Conservation (phyloP, 2,113 vertebrate genomes). For the Nycticebus coucang region DNA sequence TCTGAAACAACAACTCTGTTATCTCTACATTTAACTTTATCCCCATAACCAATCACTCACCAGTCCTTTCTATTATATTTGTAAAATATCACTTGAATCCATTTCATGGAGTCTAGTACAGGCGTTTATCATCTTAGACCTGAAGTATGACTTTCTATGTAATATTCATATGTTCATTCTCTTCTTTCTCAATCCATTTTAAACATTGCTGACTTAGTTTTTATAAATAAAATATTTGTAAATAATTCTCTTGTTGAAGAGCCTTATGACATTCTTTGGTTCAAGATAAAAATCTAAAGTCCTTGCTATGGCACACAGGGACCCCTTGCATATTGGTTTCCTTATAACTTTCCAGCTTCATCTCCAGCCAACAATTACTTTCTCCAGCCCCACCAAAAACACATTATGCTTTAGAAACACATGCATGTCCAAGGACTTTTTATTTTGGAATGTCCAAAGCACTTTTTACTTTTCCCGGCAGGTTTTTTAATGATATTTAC, state of each 20-base stretch:
- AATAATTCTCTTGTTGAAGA: background rate
- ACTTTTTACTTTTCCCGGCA: background rate
- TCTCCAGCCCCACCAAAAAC: background rate
- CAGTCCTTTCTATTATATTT: background rate
- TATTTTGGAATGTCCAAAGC: background rate
- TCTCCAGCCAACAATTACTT: background rate
- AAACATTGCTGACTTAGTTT: background rate
- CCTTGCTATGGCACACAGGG: background rate
- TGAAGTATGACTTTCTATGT: background rate
- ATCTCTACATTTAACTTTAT: background rate
- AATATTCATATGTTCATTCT: background rate
- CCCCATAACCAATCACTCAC: background rate
- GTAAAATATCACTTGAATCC: background rate
- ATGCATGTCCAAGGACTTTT: background rate
- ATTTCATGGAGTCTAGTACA: background rate
- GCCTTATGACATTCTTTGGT: background rate
- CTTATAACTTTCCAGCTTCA: background rate
- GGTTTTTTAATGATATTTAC: background rate
- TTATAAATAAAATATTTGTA: slow-evolving; percentile 1
- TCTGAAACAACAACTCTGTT: background rate
- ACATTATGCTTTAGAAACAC: background rate
- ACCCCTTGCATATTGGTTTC: background rate
- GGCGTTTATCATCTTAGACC: background rate
- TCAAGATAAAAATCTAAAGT: background rate
- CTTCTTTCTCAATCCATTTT: background rate